phyloP scores from a whole-genome alignment of 2,113 vertebrate species.

The Baryphthengus martii region DNA sequence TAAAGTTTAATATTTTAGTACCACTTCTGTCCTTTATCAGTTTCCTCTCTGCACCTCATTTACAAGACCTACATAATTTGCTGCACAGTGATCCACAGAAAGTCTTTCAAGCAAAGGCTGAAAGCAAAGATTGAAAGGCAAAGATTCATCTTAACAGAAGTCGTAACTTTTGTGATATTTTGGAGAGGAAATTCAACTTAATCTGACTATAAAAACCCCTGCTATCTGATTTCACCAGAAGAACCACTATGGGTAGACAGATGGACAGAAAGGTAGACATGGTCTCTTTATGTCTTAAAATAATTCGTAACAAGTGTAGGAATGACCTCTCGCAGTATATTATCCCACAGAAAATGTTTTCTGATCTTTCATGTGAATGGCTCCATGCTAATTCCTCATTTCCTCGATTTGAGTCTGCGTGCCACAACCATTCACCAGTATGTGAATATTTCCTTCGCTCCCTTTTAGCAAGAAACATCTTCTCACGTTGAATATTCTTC shows the following conservation, averaged over 20 bases:
- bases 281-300: conserved; percentile 13
- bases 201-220: neutral
- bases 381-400: conserved; percentile 22
- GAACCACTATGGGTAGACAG: neutral
- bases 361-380: conserved; percentile 25
- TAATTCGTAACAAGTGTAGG: conserved; percentile 1
- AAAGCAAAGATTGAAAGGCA: neutral
- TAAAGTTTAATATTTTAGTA: neutral
- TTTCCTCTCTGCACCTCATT: neutral
- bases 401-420: neutral
- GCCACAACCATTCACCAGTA: neutral
- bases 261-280: conserved; percentile 28
- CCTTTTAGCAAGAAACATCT: neutral
- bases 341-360: neutral
- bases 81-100: neutral
- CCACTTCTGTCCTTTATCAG: neutral
- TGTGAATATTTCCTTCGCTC: neutral
- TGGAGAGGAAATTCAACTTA: neutral
- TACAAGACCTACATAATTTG: neutral
- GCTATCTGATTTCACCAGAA: conserved; percentile 22
- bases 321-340: neutral
- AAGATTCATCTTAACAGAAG: neutral
- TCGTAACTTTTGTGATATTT: neutral
- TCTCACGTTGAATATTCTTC: neutral
- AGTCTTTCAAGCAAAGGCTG: neutral